Conservation (phyloP, 37 sponge, comb jelly and placozoan species). For the Aplysina aerophoba region DNA sequence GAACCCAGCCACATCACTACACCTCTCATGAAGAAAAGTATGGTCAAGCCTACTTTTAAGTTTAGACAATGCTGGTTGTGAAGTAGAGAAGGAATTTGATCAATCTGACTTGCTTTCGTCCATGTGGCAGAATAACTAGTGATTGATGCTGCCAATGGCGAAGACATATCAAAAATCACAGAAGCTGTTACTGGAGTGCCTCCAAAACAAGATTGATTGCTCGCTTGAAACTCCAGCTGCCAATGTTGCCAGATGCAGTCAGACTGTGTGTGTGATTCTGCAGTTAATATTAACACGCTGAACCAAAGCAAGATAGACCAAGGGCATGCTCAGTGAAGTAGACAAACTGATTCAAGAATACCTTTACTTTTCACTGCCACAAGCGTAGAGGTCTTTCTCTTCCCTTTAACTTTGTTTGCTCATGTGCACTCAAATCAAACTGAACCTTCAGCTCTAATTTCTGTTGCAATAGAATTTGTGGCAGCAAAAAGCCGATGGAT, state of each 20-base stretch:
- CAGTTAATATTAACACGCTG: not conserved
- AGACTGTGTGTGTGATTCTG: not conserved
- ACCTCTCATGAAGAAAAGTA: conserved; percentile 33
- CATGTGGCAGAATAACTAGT: not conserved
- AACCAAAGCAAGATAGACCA: not conserved
- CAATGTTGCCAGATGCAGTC: conserved; percentile 4
- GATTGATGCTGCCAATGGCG: not conserved
- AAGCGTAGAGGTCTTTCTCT: conserved; percentile 39
- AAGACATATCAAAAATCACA: not conserved
- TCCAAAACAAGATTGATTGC: not conserved
- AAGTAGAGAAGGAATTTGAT: conserved; percentile 46
- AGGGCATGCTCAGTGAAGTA: conserved; percentile 37
- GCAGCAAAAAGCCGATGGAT: conserved; percentile 20
- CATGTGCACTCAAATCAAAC: conserved; percentile 31
- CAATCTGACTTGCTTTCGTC: conserved; percentile 37
- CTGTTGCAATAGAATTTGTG: conserved; percentile 28
- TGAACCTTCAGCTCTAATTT: conserved; percentile 27
- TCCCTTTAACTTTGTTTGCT: conserved; percentile 41
- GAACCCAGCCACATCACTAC: conserved; percentile 41
- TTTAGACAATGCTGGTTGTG: conserved; percentile 36
- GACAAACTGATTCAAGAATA: not conserved
- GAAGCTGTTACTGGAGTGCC: not conserved
- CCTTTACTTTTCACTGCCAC: not conserved
- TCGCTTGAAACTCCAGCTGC: conserved; percentile 20
- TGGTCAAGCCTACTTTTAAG: conserved; percentile 50